A percentile compares a stretch with the other conserved stretches of the same genome.
Evolutionary conservation across 1,140 invertebrate genomes (phyloP).

Genomic region (Pseudobourletiella spinata): DNA sequence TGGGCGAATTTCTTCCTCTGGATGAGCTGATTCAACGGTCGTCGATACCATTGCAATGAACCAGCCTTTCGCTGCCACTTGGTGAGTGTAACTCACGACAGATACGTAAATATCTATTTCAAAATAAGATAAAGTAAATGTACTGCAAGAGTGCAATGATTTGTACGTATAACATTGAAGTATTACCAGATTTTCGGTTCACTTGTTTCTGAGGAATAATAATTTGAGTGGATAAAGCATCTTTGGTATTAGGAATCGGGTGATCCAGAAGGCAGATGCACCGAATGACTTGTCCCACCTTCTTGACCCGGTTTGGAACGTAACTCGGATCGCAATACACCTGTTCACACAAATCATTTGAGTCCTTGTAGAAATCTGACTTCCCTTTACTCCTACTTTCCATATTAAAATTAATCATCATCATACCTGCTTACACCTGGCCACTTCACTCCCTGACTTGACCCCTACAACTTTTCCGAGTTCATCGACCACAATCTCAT

Average conservation of each 20-base stretch:
- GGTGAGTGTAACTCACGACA: conserved; percentile 90
- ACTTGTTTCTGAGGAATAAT: conserved; percentile 99
- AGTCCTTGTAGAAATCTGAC: neutral
- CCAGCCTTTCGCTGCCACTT: conserved; percentile 94
- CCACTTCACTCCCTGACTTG: conserved; percentile 82
- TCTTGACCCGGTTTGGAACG: conserved; percentile 68
- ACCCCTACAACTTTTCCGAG: conserved; percentile 86
- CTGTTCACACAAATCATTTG: neutral
- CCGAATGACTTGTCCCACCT: conserved; percentile 68
- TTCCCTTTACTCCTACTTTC: neutral
- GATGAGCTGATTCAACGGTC: conserved; percentile 94
- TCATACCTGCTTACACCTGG: conserved; percentile 64
- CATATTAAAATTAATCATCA: neutral
- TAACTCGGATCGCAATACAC: conserved; percentile 99
- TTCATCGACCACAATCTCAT: conserved; percentile 81
- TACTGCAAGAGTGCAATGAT: no score
- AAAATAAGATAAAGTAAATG: neutral
- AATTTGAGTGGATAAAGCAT: conserved; percentile 95
- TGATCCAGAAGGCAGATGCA: conserved; percentile 98
- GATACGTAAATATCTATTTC: conserved; percentile 91
- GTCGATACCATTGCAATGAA: conserved; percentile 99
- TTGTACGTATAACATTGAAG: no score
- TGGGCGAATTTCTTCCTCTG: conserved; percentile 88
- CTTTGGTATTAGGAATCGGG: conserved; percentile 88
- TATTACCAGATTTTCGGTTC: conserved; percentile 52